A percentile compares a stretch with the other conserved stretches of the same genome.
phyloP scores from a whole-genome alignment of 2,113 vertebrate species.

The Bungarus multicinctus region DNA sequence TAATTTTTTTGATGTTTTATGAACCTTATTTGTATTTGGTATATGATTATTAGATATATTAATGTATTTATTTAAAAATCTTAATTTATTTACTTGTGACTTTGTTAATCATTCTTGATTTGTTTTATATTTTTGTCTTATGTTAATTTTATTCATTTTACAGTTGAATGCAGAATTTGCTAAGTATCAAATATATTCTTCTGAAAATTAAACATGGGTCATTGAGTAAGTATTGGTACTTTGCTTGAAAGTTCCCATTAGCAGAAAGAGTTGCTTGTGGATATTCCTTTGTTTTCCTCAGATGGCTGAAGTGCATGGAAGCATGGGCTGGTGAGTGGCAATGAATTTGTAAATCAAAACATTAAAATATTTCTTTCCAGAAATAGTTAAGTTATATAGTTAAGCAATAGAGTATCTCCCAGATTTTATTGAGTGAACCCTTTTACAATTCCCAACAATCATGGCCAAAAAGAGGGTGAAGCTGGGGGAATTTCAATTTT shows the following conservation, averaged over 20 bases:
- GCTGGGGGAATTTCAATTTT: not conserved
- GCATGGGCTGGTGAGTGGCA: not conserved
- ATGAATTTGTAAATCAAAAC: not conserved
- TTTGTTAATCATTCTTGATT: slow-evolving; percentile 28
- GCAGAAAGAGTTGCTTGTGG: slow-evolving; percentile 24
- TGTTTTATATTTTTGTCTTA: slow-evolving; percentile 10
- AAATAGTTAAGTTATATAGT: not conserved
- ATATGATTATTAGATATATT: not conserved
- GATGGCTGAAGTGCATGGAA: not conserved
- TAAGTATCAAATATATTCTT: slow-evolving; percentile 10
- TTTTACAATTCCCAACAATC: not conserved
- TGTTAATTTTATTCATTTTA: slow-evolving; percentile 49
- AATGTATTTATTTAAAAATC: slow-evolving; percentile 35
- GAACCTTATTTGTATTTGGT: not conserved
- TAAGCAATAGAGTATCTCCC: not conserved
- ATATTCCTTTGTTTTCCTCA: not conserved
- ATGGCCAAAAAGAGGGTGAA: not conserved
- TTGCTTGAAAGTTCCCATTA: slow-evolving; percentile 13
- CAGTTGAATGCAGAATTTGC: not conserved
- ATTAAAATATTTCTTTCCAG: slow-evolving; percentile 14
- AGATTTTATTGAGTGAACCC: not conserved
- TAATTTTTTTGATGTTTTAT: not conserved
- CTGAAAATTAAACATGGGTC: slow-evolving; percentile 32
- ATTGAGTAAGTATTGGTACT: slow-evolving; percentile 8
- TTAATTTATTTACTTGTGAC: slow-evolving; percentile 37